Conservation (phyloP, 1,140 invertebrate species). For the Anastrepha ludens region DNA sequence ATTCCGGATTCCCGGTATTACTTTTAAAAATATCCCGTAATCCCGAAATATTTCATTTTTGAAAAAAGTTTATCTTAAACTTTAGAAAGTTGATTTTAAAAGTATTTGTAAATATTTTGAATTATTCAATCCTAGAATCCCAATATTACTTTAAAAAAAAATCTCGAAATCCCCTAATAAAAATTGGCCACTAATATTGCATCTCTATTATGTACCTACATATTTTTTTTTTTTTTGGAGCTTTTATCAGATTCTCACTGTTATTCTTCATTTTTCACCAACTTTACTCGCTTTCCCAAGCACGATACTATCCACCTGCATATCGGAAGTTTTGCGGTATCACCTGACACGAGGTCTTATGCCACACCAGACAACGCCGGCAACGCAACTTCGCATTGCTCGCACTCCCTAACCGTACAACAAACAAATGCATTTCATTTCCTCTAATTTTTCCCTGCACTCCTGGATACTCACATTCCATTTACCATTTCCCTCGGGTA, state of each 20-base stretch:
- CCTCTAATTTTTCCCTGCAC: background rate
- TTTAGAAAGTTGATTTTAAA: no score
- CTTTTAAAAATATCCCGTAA: no score
- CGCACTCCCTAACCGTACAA: background rate
- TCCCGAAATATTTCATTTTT: no score
- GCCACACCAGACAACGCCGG: background rate
- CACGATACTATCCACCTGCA: background rate
- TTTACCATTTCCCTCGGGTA: background rate
- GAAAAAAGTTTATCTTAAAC: no score
- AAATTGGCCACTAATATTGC: no score
- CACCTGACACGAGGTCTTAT: background rate
- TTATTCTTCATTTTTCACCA: background rate
- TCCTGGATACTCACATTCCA: no score
- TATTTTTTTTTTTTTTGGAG: background rate
- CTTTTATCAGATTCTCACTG: slow-evolving; percentile 4
- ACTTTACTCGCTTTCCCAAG: background rate
- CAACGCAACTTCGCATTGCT: background rate
- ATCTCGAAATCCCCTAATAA: no score
- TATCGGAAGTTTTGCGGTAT: background rate
- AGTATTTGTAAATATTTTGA: no score
- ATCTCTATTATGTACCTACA: no score
- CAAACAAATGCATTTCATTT: background rate
- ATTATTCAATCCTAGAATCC: no score
- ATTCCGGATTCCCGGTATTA: no score
- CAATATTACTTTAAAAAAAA: no score